Evolutionary conservation across 2,797 vertebrate genomes (phyloP).

Genomic region (Xiphophorus birchmanni): DNA sequence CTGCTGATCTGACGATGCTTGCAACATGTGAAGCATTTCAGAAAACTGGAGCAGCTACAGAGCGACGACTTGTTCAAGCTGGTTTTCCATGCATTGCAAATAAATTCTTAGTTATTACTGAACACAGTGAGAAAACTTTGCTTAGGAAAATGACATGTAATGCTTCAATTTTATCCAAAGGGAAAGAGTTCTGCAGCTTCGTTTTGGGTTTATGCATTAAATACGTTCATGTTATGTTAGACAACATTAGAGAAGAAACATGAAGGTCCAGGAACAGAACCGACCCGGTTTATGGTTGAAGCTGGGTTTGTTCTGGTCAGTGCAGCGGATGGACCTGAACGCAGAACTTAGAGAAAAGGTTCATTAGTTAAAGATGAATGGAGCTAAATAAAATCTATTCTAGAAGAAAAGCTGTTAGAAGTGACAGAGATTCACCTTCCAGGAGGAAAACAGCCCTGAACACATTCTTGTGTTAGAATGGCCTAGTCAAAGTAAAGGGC

Average conservation of each 20-base stretch:
- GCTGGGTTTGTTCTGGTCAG: not conserved
- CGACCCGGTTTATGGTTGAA: not conserved
- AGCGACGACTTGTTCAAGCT: not conserved
- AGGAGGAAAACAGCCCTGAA: not conserved
- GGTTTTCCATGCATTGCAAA: not conserved
- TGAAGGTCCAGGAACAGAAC: too few relatives aligned
- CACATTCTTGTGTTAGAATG: not conserved
- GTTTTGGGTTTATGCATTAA: not conserved
- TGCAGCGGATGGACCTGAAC: not conserved
- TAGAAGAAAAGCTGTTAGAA: not conserved
- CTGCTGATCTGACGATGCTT: conserved; percentile 18
- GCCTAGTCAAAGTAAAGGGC: not conserved
- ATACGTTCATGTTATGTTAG: not conserved
- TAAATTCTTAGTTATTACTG: not conserved
- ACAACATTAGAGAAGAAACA: not conserved
- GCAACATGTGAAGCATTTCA: not conserved
- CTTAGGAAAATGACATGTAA: not conserved
- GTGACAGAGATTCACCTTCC: not conserved
- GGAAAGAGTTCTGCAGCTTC: not conserved
- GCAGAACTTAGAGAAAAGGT: not conserved
- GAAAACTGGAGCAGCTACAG: conserved; percentile 1
- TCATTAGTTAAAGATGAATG: not conserved
- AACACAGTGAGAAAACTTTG: not conserved
- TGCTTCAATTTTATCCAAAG: not conserved
- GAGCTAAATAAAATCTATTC: not conserved